Base-by-base conservation (phyloP, 2,888 invertebrate genomes). In the Gibbula magus region DNA sequence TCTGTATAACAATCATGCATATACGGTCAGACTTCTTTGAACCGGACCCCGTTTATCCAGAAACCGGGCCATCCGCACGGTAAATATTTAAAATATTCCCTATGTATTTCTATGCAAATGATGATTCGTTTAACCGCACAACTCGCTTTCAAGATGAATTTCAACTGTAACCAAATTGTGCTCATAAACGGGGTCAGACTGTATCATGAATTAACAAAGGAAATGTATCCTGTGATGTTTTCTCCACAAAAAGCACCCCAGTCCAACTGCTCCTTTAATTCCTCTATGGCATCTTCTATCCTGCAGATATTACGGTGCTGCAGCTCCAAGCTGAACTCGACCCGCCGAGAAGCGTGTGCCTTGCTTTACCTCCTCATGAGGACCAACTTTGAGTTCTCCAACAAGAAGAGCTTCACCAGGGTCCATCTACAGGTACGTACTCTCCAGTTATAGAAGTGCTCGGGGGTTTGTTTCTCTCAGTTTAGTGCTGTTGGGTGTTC, bases 301-400 rank as follows among this genome's bases (percentile, higher is more conserved):
- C 16, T 83, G 10, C 82, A 93, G 92, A 88, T 93, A 53, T 94
- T 98, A 75, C 95, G 96, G 83, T 96, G 97, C 89, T 98, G 97
- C 92, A 97, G 96, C 92, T 97, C 97, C 89, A 95, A 97, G 83
- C 94, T 98, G 85, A 95, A 96, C 61, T 95, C 96, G 81, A 95
- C 97, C 77, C 95, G 98, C 25, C 96, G 97, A 89, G 98, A 98
- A 92, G 96, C 98, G 0, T 97, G 97, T 89, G 97, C 97, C 70
- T 95, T 98, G 35, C 94, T 98, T 1, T 98, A 98, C 93, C 94
- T 98, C 76, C 94, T 98, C 51, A 98, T 98, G 98, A 94, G 98
- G 85, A 97, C 97, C 91, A 98, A 98, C 94, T 98, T 97, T 93
- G 97, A 98, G 91, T 97, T 96, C 91, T 96, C 96, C 73, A 95